These are phyloP conservation scores for Lepilemur ruficaudatus DNA, from an alignment of 2,797 vertebrate species.

Conservation along the genomic window DNA sequence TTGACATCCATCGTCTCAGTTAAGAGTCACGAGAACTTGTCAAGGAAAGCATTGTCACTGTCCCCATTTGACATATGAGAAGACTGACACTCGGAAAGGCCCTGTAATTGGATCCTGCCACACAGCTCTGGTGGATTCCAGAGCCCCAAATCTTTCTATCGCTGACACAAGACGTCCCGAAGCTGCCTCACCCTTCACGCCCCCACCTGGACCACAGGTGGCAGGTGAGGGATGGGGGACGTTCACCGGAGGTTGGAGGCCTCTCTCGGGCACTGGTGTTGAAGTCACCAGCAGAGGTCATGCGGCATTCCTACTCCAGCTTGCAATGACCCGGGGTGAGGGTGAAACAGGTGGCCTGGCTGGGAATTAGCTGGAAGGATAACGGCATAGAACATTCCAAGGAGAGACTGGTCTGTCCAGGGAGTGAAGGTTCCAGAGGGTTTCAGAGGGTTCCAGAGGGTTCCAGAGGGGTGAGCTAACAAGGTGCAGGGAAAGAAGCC, in stretches of 20 bases:
- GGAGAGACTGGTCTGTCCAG: rapidly evolving
- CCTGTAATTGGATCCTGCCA: not conserved
- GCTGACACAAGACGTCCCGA: not conserved
- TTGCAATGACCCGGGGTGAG: not conserved
- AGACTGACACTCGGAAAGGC: not conserved
- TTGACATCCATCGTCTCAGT: not conserved
- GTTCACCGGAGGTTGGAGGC: not conserved
- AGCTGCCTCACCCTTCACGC: not conserved
- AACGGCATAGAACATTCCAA: rapidly evolving
- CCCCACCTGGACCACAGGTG: not conserved
- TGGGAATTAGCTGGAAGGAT: not conserved
- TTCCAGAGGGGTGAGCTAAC: not conserved
- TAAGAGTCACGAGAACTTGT: not conserved
- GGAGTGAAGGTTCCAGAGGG: too few relatives aligned
- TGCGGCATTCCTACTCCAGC: rapidly evolving
- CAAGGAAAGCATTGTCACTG: not conserved
- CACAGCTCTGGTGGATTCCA: not conserved
- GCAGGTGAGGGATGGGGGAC: not conserved
- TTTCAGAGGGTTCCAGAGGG: not conserved
- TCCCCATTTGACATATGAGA: not conserved
- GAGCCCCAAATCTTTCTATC: not conserved
- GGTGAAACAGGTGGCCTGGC: too few relatives aligned
- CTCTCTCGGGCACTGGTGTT: not conserved
- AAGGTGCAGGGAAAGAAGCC: not conserved
- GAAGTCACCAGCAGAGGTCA: not conserved